Conservation (phyloP, 2,113 vertebrate genomes). For the Hemibates koningsi region DNA sequence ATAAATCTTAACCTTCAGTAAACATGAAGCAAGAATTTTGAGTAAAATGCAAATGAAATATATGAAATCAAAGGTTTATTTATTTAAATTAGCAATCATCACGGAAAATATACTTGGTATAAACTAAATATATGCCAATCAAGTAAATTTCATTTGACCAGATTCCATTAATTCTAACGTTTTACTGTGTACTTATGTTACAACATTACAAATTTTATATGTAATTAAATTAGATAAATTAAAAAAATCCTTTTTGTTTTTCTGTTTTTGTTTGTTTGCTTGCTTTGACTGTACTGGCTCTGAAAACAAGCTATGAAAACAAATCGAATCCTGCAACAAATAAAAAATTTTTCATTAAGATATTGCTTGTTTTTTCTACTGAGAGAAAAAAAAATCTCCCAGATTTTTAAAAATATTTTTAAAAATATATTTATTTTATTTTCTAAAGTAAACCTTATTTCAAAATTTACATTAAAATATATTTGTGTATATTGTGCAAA, state of each 20-base stretch:
- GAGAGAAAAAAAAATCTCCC: neutral
- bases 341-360: fast-evolving
- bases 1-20: neutral
- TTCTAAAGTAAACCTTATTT: neutral
- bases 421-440: neutral
- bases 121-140: neutral
- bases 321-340: neutral
- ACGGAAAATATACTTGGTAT: neutral
- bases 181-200: neutral
- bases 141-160: neutral
- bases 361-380: neutral
- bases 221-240: neutral
- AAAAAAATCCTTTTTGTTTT: neutral
- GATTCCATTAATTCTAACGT: neutral
- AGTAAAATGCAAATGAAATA: neutral
- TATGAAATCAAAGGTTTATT: neutral
- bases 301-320: neutral
- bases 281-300: neutral
- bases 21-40: neutral
- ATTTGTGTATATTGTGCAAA: neutral
- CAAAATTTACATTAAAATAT: neutral
- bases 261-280: neutral
- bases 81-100: neutral
- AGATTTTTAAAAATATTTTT: neutral
- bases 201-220: neutral